phyloP scores from a whole-genome alignment of 2,113 vertebrate genomes.

The Ardeotis arabs region DNA sequence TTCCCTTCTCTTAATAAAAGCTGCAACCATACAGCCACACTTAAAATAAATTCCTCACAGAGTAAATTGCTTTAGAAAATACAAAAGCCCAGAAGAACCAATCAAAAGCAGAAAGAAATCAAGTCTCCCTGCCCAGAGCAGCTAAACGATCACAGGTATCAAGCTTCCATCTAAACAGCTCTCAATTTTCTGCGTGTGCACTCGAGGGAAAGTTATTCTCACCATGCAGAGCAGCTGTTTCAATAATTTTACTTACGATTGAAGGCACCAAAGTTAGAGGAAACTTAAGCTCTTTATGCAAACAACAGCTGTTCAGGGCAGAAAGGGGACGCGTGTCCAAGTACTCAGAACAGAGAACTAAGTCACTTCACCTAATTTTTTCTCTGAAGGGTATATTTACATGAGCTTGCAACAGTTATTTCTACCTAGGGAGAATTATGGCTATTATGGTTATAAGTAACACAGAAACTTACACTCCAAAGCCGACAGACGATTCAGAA shows the following conservation, averaged over 20 bases:
- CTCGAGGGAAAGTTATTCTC: not conserved
- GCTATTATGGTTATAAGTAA: fast-evolving
- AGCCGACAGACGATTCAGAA: not conserved
- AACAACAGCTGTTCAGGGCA: not conserved
- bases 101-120: not conserved
- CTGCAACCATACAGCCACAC: not conserved
- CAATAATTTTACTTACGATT: not conserved
- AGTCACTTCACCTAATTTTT: not conserved
- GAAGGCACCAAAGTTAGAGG: not conserved
- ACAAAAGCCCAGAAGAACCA: not conserved
- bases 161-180: not conserved
- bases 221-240: fast-evolving
- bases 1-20: not conserved
- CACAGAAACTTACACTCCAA: not conserved
- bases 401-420: not conserved
- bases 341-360: not conserved
- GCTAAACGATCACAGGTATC: not conserved
- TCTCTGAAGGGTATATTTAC: not conserved
- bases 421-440: fast-evolving
- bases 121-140: not conserved
- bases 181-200: fast-evolving
- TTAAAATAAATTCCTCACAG: not conserved
- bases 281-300: not conserved
- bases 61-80: not conserved
- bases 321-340: not conserved